Conservation (phyloP, 2,113 vertebrate species). For the Turdus rufiventris region DNA sequence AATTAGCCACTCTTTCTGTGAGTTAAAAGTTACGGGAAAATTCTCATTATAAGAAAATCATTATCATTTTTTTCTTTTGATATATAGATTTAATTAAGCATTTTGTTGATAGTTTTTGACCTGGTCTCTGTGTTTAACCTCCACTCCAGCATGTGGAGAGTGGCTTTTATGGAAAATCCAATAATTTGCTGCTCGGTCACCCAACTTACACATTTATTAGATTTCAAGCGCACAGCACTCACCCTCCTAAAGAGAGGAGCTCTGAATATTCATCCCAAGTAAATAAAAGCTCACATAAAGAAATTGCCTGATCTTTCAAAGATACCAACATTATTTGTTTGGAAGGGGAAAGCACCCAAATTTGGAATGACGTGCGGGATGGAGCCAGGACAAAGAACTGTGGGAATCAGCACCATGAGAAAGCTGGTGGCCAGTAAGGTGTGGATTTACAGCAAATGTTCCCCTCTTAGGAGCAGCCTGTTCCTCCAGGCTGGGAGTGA, state of each 20-base stretch:
- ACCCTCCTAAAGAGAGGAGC: not conserved
- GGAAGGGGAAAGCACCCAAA: not conserved
- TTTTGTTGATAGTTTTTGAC: not conserved
- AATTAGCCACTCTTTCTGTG: not conserved
- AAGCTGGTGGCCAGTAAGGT: not conserved
- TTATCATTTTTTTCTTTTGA: not conserved
- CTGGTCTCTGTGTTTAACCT: not conserved
- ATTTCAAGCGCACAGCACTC: not conserved
- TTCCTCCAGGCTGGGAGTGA: accelerated
- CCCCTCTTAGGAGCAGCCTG: not conserved
- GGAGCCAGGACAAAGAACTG: not conserved
- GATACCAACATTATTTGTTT: not conserved
- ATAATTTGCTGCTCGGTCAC: not conserved
- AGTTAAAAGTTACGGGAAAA: not conserved
- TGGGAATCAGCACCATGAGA: accelerated
- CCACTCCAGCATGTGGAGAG: not conserved
- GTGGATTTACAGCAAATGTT: not conserved
- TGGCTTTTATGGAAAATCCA: not conserved
- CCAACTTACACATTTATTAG: not conserved
- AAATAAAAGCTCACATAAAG: not conserved
- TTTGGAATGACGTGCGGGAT: accelerated
- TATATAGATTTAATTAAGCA: not conserved
- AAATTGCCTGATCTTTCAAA: not conserved
- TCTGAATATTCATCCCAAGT: not conserved
- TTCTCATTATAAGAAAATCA: not conserved